Evolutionary conservation across 1,140 invertebrate genomes (phyloP).

Genomic region (Semibalanus balanoides): DNA sequence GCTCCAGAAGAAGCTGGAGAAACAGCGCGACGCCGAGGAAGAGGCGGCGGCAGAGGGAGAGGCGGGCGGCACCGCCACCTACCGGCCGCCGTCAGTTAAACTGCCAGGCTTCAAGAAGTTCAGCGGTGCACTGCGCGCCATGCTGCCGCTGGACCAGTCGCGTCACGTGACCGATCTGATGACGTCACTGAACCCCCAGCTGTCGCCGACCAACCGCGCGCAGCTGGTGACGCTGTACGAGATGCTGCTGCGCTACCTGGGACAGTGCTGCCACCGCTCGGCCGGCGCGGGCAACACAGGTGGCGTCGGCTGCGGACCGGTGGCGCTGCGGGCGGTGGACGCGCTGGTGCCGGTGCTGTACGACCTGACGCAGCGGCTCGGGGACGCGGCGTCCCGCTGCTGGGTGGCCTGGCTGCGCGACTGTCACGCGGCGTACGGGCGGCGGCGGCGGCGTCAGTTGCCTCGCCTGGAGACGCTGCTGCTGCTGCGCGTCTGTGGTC

Average conservation of each 20-base stretch:
- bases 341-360: neutral
- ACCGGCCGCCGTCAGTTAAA: neutral
- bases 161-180: neutral
- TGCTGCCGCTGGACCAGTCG: neutral
- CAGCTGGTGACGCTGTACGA: neutral
- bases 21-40: neutral
- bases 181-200: neutral
- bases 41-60: neutral
- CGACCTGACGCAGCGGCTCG: neutral
- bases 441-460: neutral
- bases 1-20: neutral
- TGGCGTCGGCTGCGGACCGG: neutral
- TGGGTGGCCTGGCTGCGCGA: neutral
- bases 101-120: neutral
- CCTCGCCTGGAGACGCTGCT: neutral
- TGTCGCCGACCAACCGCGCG: neutral
- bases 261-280: neutral
- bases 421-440: neutral
- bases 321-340: neutral
- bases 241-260: neutral
- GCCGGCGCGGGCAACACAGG: neutral
- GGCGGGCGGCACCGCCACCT: too few relatives aligned
- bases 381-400: neutral
- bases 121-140: neutral
- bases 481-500: slow-evolving; percentile 8